A percentile compares a stretch with the other conserved stretches of the same genome.
phyloP scores from a whole-genome alignment of 2,113 vertebrate species.

The Acanthochromis polyacanthus region DNA sequence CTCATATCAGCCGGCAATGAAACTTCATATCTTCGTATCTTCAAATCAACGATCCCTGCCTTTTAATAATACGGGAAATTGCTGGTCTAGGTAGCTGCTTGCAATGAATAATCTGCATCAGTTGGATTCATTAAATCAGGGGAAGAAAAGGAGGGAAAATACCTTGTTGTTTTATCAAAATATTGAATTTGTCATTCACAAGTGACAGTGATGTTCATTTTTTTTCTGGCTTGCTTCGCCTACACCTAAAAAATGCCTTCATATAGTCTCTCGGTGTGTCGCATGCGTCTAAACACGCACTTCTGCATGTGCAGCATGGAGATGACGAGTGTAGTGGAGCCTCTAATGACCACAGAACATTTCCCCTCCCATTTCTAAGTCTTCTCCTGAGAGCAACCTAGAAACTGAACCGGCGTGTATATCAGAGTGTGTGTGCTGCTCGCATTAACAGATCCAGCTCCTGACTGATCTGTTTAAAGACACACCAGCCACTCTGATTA shows the following conservation, averaged over 20 bases:
- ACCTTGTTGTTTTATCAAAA: constrained; percentile 62
- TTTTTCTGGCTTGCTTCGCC: constrained; percentile 27
- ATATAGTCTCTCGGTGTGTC: constrained; percentile 16
- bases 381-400: constrained; percentile 62
- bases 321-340: constrained; percentile 43
- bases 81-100: constrained; percentile 67
- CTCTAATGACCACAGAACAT: constrained; percentile 61
- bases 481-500: constrained; percentile 74
- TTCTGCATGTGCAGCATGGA: constrained; percentile 11
- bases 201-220: constrained; percentile 27
- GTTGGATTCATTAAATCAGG: constrained; percentile 62
- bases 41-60: constrained; percentile 61
- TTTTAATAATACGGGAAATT: constrained; percentile 79
- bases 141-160: constrained; percentile 48
- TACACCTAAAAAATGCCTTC: constrained; percentile 5
- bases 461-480: constrained; percentile 82
- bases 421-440: constrained; percentile 8
- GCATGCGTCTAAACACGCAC: neutral
- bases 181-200: constrained; percentile 37
- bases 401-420: constrained; percentile 39
- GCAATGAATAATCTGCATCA: constrained; percentile 59
- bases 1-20: constrained; percentile 74
- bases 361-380: constrained; percentile 59
- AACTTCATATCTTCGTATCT: constrained; percentile 78
- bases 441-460: constrained; percentile 46